These are phyloP conservation scores for Leucophora obtusa DNA, from an alignment of 2,888 invertebrate species.

Conservation along the genomic window DNA sequence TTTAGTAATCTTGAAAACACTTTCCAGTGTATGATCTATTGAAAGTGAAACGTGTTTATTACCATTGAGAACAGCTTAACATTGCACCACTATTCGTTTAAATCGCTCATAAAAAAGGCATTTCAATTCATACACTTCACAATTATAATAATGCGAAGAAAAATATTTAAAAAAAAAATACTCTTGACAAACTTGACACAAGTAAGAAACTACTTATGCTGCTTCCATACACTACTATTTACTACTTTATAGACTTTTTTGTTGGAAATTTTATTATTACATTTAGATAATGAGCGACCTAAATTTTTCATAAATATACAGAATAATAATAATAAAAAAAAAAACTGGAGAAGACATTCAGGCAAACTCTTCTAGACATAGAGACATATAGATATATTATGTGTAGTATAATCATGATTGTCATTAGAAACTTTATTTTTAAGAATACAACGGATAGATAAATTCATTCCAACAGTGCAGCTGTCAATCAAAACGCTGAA, in stretches of 20 bases:
- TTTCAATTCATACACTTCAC: constrained; percentile 30
- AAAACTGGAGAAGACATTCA: constrained; percentile 36
- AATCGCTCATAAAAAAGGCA: constrained; percentile 10
- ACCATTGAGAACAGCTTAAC: constrained; percentile 61
- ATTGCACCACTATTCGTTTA: constrained; percentile 51
- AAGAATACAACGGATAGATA: constrained; percentile 41
- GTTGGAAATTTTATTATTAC: constrained; percentile 51
- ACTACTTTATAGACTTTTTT: constrained; percentile 19
- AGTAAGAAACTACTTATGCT: constrained; percentile 45
- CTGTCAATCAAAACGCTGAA: constrained; percentile 61
- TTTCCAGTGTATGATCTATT: constrained; percentile 8
- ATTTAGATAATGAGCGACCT: constrained; percentile 64
- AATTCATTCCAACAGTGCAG: constrained; percentile 61
- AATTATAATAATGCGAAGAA: constrained; percentile 49
- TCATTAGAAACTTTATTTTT: constrained; percentile 61
- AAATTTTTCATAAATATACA: constrained; percentile 57
- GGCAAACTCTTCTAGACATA: constrained; percentile 12
- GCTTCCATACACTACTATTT: constrained; percentile 28
- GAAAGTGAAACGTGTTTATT: constrained; percentile 61
- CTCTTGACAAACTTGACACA: constrained; percentile 62
- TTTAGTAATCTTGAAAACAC: constrained; percentile 37
- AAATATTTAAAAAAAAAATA: constrained; percentile 13
- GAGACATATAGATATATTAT: not conserved
- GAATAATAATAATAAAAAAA: constrained; percentile 49
- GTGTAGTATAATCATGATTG: constrained; percentile 56